Conservation (phyloP, 2,113 vertebrate genomes). For the Ia io region DNA sequence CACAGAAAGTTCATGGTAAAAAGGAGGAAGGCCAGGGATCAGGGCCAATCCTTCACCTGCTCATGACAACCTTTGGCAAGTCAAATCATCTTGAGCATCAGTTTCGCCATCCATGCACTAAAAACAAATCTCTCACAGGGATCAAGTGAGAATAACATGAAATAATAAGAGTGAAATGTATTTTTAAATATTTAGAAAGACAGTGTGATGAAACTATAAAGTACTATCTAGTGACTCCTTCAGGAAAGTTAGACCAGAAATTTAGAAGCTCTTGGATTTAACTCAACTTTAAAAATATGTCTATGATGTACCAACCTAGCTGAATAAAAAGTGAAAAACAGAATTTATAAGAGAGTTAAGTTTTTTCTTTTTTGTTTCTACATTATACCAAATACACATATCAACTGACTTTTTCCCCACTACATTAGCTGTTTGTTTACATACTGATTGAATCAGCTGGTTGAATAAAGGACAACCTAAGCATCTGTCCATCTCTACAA, state of each 20-base stretch:
- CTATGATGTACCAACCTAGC: not conserved
- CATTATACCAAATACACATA: not conserved
- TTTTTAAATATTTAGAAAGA: conserved; percentile 23
- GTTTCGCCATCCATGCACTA: not conserved
- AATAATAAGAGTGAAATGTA: not conserved
- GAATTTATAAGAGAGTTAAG: not conserved
- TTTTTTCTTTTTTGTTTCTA: not conserved
- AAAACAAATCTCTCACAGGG: not conserved
- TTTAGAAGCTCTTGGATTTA: conserved; percentile 7
- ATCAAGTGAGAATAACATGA: not conserved
- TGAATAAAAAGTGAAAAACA: conserved; percentile 27
- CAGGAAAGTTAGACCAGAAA: not conserved
- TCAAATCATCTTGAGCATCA: not conserved
- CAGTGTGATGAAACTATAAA: conserved; percentile 9
- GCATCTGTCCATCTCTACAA: not conserved
- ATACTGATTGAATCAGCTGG: not conserved
- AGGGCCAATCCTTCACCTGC: not conserved
- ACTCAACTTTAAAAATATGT: conserved; percentile 47
- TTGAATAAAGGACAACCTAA: not conserved
- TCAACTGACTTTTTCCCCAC: not conserved
- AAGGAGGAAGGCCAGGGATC: not conserved
- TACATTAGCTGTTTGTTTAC: conserved; percentile 3
- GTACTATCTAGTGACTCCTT: not conserved
- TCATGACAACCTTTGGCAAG: not conserved
- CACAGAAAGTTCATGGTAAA: not conserved